These are phyloP conservation scores for Chaetops frenatus DNA, from an alignment of 2,113 vertebrate genomes.

Conservation along the genomic window DNA sequence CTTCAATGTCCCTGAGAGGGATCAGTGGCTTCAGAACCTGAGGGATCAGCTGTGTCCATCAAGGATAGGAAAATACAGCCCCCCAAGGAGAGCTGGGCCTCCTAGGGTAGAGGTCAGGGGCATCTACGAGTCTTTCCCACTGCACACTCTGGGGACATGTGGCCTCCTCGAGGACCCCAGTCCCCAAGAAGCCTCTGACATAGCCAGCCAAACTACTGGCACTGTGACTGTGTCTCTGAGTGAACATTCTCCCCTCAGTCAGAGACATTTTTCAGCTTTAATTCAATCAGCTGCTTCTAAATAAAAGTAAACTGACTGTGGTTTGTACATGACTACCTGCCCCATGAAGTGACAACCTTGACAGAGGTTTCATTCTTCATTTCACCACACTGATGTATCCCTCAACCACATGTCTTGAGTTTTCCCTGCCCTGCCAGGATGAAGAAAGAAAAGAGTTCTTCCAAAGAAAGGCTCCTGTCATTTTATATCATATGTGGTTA, in stretches of 20 bases:
- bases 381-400: background rate
- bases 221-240: background rate
- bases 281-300: background rate
- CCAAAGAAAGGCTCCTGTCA: background rate
- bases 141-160: background rate
- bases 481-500: background rate
- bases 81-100: background rate
- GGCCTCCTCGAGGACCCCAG: rapidly evolving
- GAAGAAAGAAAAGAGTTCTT: background rate
- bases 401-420: background rate
- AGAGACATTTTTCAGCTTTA: background rate
- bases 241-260: background rate
- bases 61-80: background rate
- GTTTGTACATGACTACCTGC: background rate
- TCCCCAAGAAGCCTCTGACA: background rate
- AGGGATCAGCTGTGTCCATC: rapidly evolving
- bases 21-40: background rate
- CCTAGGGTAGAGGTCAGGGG: background rate
- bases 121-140: rapidly evolving
- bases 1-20: background rate
- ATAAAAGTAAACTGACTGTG: background rate
- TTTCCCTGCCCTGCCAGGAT: background rate
- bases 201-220: rapidly evolving
- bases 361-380: background rate
- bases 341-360: background rate